Base-by-base conservation (phyloP, 2,797 vertebrate genomes). In the Ceryle rudis region DNA sequence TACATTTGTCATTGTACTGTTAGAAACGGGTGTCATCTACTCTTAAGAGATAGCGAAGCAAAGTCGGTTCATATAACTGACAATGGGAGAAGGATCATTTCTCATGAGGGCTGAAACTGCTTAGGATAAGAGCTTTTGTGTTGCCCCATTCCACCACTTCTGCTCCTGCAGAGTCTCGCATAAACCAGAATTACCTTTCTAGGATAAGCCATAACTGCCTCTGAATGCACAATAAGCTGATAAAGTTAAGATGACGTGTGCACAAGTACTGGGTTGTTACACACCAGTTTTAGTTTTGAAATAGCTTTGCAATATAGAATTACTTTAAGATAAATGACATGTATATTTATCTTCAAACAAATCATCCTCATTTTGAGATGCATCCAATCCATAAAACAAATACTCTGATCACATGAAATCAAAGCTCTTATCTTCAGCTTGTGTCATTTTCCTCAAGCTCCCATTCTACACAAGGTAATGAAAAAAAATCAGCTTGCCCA, bases 351-450 rank as follows among this genome's bases (percentile, higher is more conserved):
- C 47, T 90, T 80, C 35, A 67, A 86, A 88, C 16, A 69, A 69
- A 60, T 47, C 5, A 37, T 29, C 33, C 42, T 64, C 6, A 3
- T 73, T 86, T 86, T 73, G 51, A 85, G 47, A 92, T 46, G 33
- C 35, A 74, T 39, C 41, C 77, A 89, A 82, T 74, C 25, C 74
- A 64, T 58, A 21, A 85, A 90, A 60, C 13, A 79, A 74, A 67
- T 49, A 82, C 12, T 54, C 29, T 31, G 60, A 71, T 69, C 54
- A 70, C 22, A 71, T 3, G 8, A 88, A 94, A 73, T 80, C 66
- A 96, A 93, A 96, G 80, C 93, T 94, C 93, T 93, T 95, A 92
- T 96, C 88, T 85, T 93, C 70, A 94, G 94, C 54, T 44, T 78
- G 11, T 86, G 55, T 77, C 44, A 46, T 51, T 82, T 75, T 82